Evolutionary conservation across 2,113 vertebrate genomes (phyloP).

Genomic region (Pionites leucogaster): DNA sequence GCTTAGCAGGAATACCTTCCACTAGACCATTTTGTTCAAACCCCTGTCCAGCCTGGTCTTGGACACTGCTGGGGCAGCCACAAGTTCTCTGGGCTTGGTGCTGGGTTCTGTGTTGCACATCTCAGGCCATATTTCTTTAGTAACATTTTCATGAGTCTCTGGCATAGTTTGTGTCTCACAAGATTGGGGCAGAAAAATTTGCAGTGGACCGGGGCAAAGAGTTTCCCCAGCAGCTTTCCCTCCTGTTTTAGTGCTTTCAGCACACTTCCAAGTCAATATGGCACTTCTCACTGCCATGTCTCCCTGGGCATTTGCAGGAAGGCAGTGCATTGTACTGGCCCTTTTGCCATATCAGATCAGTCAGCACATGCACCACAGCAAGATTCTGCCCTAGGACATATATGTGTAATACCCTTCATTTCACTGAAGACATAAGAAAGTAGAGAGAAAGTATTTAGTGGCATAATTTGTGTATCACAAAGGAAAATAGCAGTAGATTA

Average conservation of each 20-base stretch:
- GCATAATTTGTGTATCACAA: background rate
- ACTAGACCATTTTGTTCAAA: no score
- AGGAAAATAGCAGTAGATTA: background rate
- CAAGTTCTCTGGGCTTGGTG: no score
- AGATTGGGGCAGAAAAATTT: background rate
- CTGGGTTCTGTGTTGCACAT: background rate
- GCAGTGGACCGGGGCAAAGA: background rate
- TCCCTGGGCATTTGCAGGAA: background rate
- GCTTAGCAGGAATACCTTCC: background rate
- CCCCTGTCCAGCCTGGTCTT: no score
- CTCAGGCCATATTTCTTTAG: background rate
- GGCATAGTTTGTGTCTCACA: background rate
- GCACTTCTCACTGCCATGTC: background rate
- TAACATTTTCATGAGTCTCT: background rate
- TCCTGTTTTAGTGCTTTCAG: background rate
- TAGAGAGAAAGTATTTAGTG: background rate
- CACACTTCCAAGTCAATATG: background rate
- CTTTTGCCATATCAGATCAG: background rate
- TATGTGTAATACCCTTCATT: background rate
- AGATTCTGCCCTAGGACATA: background rate
- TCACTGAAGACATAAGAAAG: background rate
- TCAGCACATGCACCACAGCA: background rate
- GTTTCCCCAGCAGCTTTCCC: background rate
- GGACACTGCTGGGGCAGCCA: no score
- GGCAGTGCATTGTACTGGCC: background rate